Evolutionary conservation across 2,888 invertebrate species (phyloP), one percentile per base, ranked within the genome.

Genomic region (Ornithoptera priamus): DNA sequence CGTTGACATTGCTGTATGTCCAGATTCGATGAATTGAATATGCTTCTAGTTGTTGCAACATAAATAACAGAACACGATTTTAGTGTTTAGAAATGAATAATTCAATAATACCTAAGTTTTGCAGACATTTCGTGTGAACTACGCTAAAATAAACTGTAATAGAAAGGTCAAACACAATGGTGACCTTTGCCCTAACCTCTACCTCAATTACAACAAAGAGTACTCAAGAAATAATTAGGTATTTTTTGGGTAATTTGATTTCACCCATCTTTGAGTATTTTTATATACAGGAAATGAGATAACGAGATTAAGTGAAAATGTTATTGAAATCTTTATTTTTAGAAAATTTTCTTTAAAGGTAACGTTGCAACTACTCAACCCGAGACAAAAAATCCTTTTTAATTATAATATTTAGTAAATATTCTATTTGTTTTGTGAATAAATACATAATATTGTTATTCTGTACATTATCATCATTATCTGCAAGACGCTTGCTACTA

Each of bases 161-260:
- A 30, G 30, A 66, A 59, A 53, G 50, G 59, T 66, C 57, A 60
- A 60, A 66, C 66, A 30, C 66, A 66, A 60, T 22, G 50, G 46
- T 65, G 65, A 46, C 66, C 66, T 66, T 53, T 66, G 60, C 53
- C n/a, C 36, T 60, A 60, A 60, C 60, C 22, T 60, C 61, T 36
- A 60, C 50, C 66, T 66, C 66, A 66, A 66, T 53, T 60, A 66
- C 60, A 60, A 18, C 15, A 46, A 18, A 42, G 58, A 59, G 59
- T 66, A 8, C n/a, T 18, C 18, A n/a, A 46, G 15, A 15, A 7
- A 53, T 18, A n/a, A 53, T n/a, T 53, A 12, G 53, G 18, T 53
- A 53, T 18, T 53, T 53, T 53, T 53, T 53, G 1, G 46, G 17
- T 46, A 46, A 46, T 46, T 46, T 46, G 15, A n/a, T 53, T n/a